These are phyloP conservation scores for Sebastes taczanowskii DNA, from an alignment of 2,797 vertebrate species.

Conservation along the genomic window DNA sequence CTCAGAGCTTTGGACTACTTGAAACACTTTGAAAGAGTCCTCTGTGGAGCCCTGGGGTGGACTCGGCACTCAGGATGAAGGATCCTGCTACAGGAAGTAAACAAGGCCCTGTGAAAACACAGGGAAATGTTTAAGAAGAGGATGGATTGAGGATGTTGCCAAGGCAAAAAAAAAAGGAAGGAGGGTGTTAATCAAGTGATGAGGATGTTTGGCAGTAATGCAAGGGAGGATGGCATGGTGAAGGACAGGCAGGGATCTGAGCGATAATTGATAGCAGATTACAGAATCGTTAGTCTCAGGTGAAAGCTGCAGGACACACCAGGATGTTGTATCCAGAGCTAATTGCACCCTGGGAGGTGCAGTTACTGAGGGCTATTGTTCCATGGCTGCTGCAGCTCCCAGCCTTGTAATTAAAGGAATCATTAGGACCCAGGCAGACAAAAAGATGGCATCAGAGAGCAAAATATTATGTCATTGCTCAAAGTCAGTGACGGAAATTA, in stretches of 20 bases:
- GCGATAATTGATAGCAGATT: conserved; percentile 70
- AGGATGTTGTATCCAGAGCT: conserved; percentile 46
- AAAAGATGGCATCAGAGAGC: conserved; percentile 53
- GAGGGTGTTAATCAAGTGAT: conserved; percentile 47
- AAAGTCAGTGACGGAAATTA: conserved; percentile 44
- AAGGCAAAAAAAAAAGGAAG: not conserved
- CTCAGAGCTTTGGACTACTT: conserved; percentile 29
- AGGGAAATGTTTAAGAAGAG: conserved; percentile 45
- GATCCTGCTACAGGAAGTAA: conserved; percentile 69
- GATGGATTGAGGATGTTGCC: conserved; percentile 4
- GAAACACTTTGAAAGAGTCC: conserved; percentile 57
- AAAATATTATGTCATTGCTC: conserved; percentile 65
- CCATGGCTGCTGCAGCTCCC: conserved; percentile 26
- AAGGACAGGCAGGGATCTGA: conserved; percentile 14
- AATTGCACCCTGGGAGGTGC: conserved; percentile 53
- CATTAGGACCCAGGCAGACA: conserved; percentile 62
- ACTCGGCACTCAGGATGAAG: conserved; percentile 48
- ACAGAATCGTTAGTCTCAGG: conserved; percentile 60
- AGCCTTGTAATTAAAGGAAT: conserved; percentile 72
- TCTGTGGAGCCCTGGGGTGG: conserved; percentile 39
- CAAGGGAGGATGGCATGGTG: not conserved
- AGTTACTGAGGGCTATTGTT: conserved; percentile 42
- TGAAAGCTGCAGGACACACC: conserved; percentile 49
- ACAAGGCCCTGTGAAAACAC: conserved; percentile 58
- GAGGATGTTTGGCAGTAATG: conserved; percentile 40